Base-by-base conservation (phyloP, 2,888 invertebrate genomes). In the Bombylius discolor region DNA sequence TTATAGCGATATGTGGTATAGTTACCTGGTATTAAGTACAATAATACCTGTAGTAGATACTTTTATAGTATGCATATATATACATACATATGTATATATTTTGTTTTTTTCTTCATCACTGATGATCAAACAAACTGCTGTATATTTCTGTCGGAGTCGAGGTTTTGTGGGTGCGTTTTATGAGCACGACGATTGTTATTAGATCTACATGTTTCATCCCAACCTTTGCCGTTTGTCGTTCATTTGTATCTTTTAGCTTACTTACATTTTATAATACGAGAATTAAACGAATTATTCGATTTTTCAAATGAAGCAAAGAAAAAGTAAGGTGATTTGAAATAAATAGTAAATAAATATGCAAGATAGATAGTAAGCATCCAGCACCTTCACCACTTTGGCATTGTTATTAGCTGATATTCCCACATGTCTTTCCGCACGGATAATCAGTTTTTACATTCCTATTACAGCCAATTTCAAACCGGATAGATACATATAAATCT, bases 101-200 rank as follows among this genome's bases (percentile, higher is more conserved):
- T 23, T 23, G 23, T 23, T 23, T 23, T 23, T 23, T 3, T 23
- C 23, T 23, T 23, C 23, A 23, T 23, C 23, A 23, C 23, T 23
- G 23, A 23, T 23, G 23, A 23, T 23, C 23, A 23, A 23, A 23
- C 23, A 23, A 23, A 23, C 23, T 23, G 23, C 23, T 23, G 23
- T 23, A 23, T 23, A 42, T 11, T 42, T 42, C 11, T 42, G 12
- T 42, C 39, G 39, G 39, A 42, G 12, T 11, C 11, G 39, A 11
- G 53, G 70, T 66, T 71, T 71, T 71, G 68, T 71, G 72, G 72
- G 72, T 71, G 72, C 72, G 72, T 72, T 72, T 70, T 70, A 69
- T 71, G 72, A 72, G 71, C 72, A 68, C 70, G 70, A 72, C 72
- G 72, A 72, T 70, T 67, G 65, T 67, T 70, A 69, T 68, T 68